Evolutionary conservation across 2,797 vertebrate genomes (phyloP).

Genomic region (Cynodonichthys magdalenae): DNA sequence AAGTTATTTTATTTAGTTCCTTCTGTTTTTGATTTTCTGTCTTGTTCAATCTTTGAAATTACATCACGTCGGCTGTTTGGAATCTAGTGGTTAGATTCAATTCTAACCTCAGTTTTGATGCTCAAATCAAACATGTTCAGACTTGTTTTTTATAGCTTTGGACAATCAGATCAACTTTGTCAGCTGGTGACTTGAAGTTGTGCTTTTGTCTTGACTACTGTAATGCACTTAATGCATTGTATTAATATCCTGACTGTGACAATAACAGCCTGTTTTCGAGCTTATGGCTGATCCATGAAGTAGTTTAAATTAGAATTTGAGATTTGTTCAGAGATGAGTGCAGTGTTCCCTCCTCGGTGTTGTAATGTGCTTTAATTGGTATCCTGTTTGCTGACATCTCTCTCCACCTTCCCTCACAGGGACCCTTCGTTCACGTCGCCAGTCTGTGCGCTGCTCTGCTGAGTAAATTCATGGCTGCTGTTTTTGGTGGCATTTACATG

Average conservation of each 20-base stretch:
- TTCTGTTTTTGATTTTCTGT: too few species aligned
- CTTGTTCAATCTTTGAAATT: too few species aligned
- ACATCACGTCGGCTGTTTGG: too few species aligned
- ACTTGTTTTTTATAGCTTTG: too few species aligned
- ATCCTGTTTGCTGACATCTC: conserved; percentile 26
- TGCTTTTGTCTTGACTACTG: too few species aligned
- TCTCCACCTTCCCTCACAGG: conserved; percentile 73
- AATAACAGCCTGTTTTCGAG: conserved; percentile 38
- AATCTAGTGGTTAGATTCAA: too few species aligned
- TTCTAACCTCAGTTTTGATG: too few species aligned
- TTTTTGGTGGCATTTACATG: conserved; percentile 95
- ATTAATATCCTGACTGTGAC: conserved; percentile 29
- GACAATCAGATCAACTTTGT: too few species aligned
- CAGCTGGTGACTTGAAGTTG: too few species aligned
- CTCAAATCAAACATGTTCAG: too few species aligned
- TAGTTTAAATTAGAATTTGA: conserved; percentile 33
- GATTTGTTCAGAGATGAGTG: not conserved
- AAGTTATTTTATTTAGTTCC: too few species aligned
- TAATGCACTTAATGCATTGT: too few species aligned
- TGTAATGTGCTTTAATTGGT: conserved; percentile 23
- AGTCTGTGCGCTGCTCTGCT: conserved; percentile 94
- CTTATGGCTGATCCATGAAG: conserved; percentile 32
- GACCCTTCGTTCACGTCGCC: conserved; percentile 95
- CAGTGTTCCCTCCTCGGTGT: not conserved
- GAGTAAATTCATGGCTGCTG: conserved; percentile 94